Conservation (phyloP, 1,140 invertebrate species). For the Chrysomallon squamiferum region DNA sequence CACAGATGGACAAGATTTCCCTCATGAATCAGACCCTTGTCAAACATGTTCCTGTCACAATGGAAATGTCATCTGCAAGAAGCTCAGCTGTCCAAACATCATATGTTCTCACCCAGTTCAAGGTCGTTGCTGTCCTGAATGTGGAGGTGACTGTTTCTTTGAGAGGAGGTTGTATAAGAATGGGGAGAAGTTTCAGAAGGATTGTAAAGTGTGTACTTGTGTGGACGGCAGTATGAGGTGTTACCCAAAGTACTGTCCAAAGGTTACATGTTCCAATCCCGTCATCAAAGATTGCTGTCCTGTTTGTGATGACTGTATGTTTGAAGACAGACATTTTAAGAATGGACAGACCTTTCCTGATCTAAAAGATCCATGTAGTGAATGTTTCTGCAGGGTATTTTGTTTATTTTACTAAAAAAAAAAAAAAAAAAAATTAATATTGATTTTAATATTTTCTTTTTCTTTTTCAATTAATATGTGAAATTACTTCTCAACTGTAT, state of each 20-base stretch:
- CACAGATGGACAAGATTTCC: conserved; percentile 33
- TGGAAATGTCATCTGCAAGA: conserved; percentile 35
- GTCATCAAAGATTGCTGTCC: conserved; percentile 40
- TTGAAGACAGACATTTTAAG: conserved; percentile 23
- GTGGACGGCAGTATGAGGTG: conserved; percentile 27
- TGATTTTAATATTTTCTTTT: neutral
- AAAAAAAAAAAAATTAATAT: no score
- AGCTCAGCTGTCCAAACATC: conserved; percentile 13
- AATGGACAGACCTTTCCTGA: conserved; percentile 32
- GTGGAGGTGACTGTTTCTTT: conserved; percentile 34
- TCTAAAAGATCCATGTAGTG: conserved; percentile 31
- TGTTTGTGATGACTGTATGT: conserved; percentile 40
- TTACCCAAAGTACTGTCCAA: conserved; percentile 15
- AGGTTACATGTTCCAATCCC: conserved; percentile 33
- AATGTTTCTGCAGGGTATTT: conserved; percentile 36
- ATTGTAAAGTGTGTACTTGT: conserved; percentile 33
- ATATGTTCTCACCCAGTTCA: conserved; percentile 41
- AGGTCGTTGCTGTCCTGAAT: conserved; percentile 43
- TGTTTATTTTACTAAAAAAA: no score
- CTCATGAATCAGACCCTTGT: conserved; percentile 35
- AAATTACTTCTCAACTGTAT: neutral
- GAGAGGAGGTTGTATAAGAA: conserved; percentile 21
- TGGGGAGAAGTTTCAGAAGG: conserved; percentile 19
- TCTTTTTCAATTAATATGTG: neutral
- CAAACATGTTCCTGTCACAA: conserved; percentile 35